These are phyloP conservation scores for Micromys minutus DNA, from an alignment of 2,113 vertebrate species.

Conservation along the genomic window DNA sequence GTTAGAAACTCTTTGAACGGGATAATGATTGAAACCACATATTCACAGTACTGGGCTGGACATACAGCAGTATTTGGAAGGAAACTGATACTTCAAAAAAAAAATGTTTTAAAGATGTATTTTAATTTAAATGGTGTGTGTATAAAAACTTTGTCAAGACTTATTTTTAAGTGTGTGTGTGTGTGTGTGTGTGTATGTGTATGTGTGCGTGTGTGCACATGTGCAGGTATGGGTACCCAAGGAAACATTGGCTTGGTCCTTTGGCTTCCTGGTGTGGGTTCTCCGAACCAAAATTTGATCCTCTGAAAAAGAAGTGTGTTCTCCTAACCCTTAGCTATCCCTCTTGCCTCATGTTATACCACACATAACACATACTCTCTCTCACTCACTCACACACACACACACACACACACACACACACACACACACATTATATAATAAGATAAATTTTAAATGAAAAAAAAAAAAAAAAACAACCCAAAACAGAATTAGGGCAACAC, in stretches of 20 bases:
- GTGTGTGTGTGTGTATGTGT: too few relatives aligned
- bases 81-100: not conserved
- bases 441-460: not conserved
- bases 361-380: not conserved
- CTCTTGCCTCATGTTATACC: not conserved
- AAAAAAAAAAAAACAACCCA: not conserved
- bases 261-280: not conserved
- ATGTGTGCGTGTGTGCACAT: not conserved
- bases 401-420: not conserved
- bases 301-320: not conserved
- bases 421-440: not conserved
- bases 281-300: not conserved
- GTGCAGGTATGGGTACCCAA: not conserved
- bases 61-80: not conserved
- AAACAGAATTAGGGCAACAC: not conserved
- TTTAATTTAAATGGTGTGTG: not conserved
- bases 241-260: not conserved
- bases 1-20: conserved; percentile 18
- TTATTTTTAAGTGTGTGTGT: not conserved
- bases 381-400: not conserved
- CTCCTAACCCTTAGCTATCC: not conserved
- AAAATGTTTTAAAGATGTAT: not conserved
- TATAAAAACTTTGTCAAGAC: not conserved
- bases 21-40: conserved; percentile 8
- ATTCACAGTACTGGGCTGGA: not conserved